These are phyloP conservation scores for Cephalopholis sonnerati DNA, from an alignment of 2,113 vertebrate genomes.

Conservation along the genomic window DNA sequence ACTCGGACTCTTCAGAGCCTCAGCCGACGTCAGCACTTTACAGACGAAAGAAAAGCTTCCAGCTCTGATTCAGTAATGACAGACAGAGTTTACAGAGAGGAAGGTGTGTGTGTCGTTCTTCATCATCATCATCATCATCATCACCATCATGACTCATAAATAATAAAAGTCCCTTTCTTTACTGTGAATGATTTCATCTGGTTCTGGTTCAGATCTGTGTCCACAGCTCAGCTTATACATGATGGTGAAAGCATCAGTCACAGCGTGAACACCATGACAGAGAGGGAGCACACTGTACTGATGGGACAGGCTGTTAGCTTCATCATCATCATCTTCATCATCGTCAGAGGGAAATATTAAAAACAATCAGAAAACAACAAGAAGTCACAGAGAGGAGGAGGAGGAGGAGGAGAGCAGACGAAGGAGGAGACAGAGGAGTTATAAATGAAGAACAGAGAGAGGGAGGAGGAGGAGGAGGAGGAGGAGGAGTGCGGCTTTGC, in stretches of 20 bases:
- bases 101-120: neutral
- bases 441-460: slow-evolving; percentile 74
- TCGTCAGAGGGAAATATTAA: neutral
- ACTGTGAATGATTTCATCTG: neutral
- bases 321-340: neutral
- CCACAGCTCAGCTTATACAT: neutral
- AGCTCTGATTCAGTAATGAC: neutral
- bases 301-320: neutral
- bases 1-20: neutral
- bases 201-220: slow-evolving; percentile 7
- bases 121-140: too few relatives aligned
- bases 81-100: neutral
- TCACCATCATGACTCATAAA: too few relatives aligned
- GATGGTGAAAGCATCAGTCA: slow-evolving; percentile 21
- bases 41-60: slow-evolving; percentile 21
- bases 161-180: neutral
- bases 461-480: slow-evolving; percentile 61
- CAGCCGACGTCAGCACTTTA: slow-evolving; percentile 25
- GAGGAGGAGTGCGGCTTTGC: slow-evolving; percentile 78
- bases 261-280: neutral
- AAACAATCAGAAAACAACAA: slow-evolving; percentile 53
- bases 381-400: slow-evolving; percentile 7
- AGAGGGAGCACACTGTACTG: neutral
- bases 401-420: slow-evolving; percentile 4
- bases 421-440: slow-evolving; percentile 68